These are phyloP conservation scores for Apeltes quadracus DNA, from an alignment of 2,113 vertebrate species.

Conservation along the genomic window DNA sequence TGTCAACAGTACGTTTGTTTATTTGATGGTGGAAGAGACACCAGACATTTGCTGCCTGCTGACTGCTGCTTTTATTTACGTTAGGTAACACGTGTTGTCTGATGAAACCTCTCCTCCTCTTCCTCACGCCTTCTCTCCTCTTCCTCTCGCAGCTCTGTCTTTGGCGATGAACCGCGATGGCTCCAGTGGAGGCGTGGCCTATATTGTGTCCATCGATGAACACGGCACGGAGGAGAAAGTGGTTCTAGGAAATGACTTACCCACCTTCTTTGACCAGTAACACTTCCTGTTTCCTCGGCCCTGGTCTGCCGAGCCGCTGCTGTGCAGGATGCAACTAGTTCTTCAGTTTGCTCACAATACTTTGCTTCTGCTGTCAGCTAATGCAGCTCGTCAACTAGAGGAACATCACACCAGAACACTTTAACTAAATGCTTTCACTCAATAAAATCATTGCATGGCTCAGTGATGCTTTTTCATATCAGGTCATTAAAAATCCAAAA, in stretches of 20 bases:
- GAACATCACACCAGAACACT: neutral
- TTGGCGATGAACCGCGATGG: slow-evolving; percentile 88
- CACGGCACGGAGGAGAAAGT: slow-evolving; percentile 82
- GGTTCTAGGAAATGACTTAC: slow-evolving; percentile 83
- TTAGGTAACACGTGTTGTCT: too few species aligned
- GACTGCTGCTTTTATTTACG: neutral
- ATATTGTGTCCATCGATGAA: slow-evolving; percentile 84
- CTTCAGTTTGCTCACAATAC: too few species aligned
- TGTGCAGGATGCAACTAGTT: too few species aligned
- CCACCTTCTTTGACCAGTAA: slow-evolving; percentile 84
- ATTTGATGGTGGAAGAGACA: neutral
- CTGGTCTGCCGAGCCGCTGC: too few species aligned
- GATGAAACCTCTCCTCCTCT: neutral
- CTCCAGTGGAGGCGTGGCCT: slow-evolving; percentile 87
- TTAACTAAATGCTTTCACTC: neutral
- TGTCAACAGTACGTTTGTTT: slow-evolving; percentile 75
- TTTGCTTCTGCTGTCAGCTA: too few species aligned
- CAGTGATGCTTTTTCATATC: neutral
- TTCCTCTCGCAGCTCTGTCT: slow-evolving; percentile 77
- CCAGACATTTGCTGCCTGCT: neutral
- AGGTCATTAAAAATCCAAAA: neutral
- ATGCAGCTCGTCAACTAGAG: neutral
- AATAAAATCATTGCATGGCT: neutral
- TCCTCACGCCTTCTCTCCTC: neutral
- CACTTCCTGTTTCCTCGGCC: slow-evolving; percentile 14